phyloP scores from a whole-genome alignment of 2,113 vertebrate genomes.

The Cryptomyrus ogoouensis region DNA sequence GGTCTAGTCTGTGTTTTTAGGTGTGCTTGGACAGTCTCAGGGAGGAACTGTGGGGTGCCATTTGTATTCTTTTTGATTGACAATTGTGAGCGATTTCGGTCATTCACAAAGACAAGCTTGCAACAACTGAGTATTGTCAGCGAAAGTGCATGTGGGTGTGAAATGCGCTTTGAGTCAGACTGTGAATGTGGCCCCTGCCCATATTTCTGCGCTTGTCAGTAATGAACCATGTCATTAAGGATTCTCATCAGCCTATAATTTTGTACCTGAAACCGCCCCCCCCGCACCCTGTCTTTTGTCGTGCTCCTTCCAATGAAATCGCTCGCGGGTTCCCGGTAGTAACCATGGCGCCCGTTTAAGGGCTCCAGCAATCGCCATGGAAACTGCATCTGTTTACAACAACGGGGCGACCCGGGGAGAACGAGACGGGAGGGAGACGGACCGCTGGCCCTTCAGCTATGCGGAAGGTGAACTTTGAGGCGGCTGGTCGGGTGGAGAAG shows the following conservation, averaged over 20 bases:
- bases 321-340: constrained; percentile 47
- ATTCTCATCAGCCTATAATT: constrained; percentile 51
- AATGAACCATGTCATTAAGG: constrained; percentile 49
- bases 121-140: constrained; percentile 49
- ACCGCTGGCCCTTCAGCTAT: background rate
- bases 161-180: constrained; percentile 53
- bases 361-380: constrained; percentile 70
- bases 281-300: constrained; percentile 32
- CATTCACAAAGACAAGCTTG: constrained; percentile 45
- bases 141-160: constrained; percentile 52
- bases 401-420: background rate
- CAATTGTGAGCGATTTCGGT: constrained; percentile 21
- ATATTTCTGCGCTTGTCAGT: constrained; percentile 43
- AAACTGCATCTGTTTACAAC: constrained; percentile 91
- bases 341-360: constrained; percentile 66
- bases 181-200: constrained; percentile 14
- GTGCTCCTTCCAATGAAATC: constrained; percentile 50
- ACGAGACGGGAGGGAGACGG: background rate
- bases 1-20: background rate
- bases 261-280: constrained; percentile 33
- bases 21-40: background rate
- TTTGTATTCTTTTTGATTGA: background rate
- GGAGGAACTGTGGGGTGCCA: background rate
- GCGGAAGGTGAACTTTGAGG: background rate
- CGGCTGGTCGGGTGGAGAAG: background rate